phyloP scores from a whole-genome alignment of 1,140 invertebrate genomes.

The Ruditapes philippinarum region DNA sequence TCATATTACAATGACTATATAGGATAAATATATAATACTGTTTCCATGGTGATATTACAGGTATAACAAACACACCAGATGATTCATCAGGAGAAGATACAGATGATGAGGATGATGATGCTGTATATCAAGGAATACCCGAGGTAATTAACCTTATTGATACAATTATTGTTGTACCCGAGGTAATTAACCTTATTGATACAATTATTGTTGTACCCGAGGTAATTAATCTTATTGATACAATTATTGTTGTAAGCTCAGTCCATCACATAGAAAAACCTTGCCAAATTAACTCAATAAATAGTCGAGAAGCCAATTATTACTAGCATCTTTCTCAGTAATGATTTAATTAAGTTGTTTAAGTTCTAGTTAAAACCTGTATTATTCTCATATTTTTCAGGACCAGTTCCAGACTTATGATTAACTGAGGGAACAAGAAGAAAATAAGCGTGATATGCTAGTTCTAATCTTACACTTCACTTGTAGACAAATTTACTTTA shows the following conservation, averaged over 20 bases:
- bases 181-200: neutral
- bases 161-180: neutral
- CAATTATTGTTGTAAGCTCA: too few species aligned
- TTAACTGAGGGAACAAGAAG: neutral
- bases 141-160: neutral
- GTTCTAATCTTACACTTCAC: neutral
- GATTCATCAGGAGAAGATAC: slow-evolving; percentile 74
- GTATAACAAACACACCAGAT: slow-evolving; percentile 43
- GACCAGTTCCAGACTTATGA: slow-evolving; percentile 31
- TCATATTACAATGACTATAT: too few species aligned
- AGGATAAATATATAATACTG: too few species aligned
- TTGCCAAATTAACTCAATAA: neutral
- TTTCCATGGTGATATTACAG: too few species aligned
- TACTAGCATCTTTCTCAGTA: neutral
- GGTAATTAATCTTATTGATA: neutral
- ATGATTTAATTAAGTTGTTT: neutral
- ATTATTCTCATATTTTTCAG: neutral
- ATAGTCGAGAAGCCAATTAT: neutral
- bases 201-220: neutral
- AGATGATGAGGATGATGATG: slow-evolving; percentile 76
- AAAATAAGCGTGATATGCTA: neutral
- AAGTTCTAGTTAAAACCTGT: neutral
- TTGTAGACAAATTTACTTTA: neutral
- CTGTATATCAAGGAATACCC: slow-evolving; percentile 29
- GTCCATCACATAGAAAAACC: neutral